Conservation (phyloP, 2,888 invertebrate species). For the Cataglyphis livida region DNA sequence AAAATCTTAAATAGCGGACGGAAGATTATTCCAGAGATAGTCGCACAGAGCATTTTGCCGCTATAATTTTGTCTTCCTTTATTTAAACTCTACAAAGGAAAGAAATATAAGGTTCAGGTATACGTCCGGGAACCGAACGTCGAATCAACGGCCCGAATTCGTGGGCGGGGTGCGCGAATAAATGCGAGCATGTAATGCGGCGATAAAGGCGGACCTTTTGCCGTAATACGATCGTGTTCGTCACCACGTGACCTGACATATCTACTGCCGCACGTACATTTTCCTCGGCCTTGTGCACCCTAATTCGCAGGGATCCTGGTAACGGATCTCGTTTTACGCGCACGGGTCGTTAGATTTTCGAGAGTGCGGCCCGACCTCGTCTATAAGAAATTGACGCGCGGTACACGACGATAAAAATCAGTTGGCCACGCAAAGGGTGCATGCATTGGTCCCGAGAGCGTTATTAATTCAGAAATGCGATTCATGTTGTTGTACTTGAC, state of each 20-base stretch:
- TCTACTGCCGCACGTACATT: conserved; percentile 35
- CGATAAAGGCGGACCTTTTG: conserved; percentile 41
- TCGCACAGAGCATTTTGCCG: conserved; percentile 9
- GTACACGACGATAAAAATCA: conserved; percentile 76
- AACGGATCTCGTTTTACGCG: conserved; percentile 40
- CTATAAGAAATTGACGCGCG: conserved; percentile 67
- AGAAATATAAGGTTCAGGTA: conserved; percentile 24
- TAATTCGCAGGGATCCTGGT: conserved; percentile 47
- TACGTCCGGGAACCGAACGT: neutral
- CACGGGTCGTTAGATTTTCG: conserved; percentile 68
- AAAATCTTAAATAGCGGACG: neutral
- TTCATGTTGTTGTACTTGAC: conserved; percentile 72
- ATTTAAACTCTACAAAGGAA: conserved; percentile 13
- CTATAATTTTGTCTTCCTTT: conserved; percentile 6
- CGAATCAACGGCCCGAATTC: neutral
- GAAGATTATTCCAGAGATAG: conserved; percentile 3
- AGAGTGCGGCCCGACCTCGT: conserved; percentile 36
- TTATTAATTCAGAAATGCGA: conserved; percentile 62
- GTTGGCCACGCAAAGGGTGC: conserved; percentile 72
- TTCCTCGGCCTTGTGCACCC: conserved; percentile 52
- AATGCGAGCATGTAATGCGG: conserved; percentile 42
- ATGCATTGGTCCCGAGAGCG: conserved; percentile 67
- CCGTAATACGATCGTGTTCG: conserved; percentile 56
- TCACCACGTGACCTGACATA: conserved; percentile 45
- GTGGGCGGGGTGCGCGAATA: neutral